Conservation (phyloP, 2,888 invertebrate genomes). For the Drosophila demipolita region DNA sequence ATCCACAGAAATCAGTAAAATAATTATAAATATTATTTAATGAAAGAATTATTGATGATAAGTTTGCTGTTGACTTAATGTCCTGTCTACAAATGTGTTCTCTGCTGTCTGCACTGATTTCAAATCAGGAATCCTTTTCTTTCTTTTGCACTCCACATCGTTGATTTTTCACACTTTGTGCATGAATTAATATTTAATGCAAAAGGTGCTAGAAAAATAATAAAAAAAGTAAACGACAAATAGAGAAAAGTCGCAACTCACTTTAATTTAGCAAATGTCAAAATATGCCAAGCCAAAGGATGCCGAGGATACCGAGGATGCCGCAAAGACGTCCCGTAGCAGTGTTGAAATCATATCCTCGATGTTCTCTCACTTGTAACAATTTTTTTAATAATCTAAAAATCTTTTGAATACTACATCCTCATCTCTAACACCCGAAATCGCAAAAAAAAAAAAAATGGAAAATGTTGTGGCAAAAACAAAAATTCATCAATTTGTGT, state of each 20-base stretch:
- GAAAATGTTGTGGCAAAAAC: constrained; percentile 44
- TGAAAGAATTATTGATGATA: not conserved
- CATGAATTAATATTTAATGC: constrained; percentile 70
- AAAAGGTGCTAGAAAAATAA: constrained; percentile 57
- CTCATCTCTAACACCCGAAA: constrained; percentile 36
- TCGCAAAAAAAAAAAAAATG: constrained; percentile 20
- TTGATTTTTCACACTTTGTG: constrained; percentile 52
- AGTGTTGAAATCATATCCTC: constrained; percentile 3
- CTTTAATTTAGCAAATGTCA: constrained; percentile 76
- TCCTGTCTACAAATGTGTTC: constrained; percentile 47
- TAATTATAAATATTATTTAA: not conserved
- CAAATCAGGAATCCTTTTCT: constrained; percentile 28
- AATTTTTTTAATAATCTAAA: constrained; percentile 75
- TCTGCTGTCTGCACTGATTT: constrained; percentile 50
- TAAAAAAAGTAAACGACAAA: constrained; percentile 23
- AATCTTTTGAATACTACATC: constrained; percentile 63
- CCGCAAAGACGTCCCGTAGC: constrained; percentile 16
- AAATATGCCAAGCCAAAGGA: constrained; percentile 37
- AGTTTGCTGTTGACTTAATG: constrained; percentile 48
- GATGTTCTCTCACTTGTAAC: constrained; percentile 39
- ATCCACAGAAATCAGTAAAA: not conserved
- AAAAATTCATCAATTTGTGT: constrained; percentile 63
- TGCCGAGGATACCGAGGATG: not conserved
- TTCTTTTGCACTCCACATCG: constrained; percentile 17
- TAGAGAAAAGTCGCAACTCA: constrained; percentile 46